Evolutionary conservation across 2,888 invertebrate species (phyloP).

Genomic region (Papilio elwesi): DNA sequence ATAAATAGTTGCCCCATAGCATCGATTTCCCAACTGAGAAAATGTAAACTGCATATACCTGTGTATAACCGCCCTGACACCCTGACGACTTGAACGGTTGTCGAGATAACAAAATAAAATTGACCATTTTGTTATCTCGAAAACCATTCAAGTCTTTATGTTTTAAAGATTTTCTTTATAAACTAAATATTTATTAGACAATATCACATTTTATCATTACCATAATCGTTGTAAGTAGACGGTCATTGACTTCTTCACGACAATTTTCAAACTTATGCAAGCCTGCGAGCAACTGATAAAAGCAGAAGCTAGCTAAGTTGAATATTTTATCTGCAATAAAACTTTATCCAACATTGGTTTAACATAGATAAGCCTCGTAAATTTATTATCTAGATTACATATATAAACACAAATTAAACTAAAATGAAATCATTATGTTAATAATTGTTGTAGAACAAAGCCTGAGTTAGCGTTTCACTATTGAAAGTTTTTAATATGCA

Average conservation of each 20-base stretch:
- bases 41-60: conserved; percentile 37
- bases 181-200: no score
- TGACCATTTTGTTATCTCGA: conserved; percentile 7
- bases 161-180: no score
- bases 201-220: not conserved
- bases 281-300: no score
- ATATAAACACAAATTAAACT: no score
- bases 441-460: no score
- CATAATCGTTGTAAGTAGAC: not conserved
- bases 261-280: not conserved
- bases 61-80: conserved; percentile 26
- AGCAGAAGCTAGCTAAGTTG: no score
- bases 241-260: not conserved
- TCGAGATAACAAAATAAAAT: conserved; percentile 22
- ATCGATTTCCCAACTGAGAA: conserved; percentile 51
- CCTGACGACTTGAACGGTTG: not conserved
- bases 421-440: no score
- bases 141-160: no score
- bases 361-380: not conserved
- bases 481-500: no score
- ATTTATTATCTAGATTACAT: not conserved
- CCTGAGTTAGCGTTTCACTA: no score
- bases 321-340: not conserved
- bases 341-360: not conserved
- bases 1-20: conserved; percentile 61